Conservation (phyloP, 2,888 invertebrate species). For the Drosophila stalkeri region DNA sequence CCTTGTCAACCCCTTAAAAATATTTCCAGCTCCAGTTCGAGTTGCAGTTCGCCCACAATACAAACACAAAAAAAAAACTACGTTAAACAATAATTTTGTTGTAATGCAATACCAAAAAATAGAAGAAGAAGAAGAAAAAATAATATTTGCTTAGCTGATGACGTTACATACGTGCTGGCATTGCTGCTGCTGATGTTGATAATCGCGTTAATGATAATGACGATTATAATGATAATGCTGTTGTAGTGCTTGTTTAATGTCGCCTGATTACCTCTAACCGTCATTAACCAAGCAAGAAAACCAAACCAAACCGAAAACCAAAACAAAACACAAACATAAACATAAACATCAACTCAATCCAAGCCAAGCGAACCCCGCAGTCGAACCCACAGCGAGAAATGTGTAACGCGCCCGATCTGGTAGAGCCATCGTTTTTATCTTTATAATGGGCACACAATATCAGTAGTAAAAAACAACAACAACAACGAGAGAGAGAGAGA, state of each 20-base stretch:
- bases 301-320: conserved; percentile 43
- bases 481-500: not conserved
- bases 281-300: conserved; percentile 55
- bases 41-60: conserved; percentile 43
- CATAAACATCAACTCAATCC: conserved; percentile 11
- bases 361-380: conserved; percentile 9
- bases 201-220: conserved; percentile 25
- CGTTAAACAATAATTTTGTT: conserved; percentile 70
- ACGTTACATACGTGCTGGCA: conserved; percentile 52
- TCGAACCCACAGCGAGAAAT: conserved; percentile 24
- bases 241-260: conserved; percentile 70
- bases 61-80: not conserved
- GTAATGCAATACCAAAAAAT: conserved; percentile 72
- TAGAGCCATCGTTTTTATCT: conserved; percentile 67
- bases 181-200: conserved; percentile 34
- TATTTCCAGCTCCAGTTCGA: conserved; percentile 3
- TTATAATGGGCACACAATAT: conserved; percentile 81
- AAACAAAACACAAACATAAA: conserved; percentile 42
- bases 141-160: conserved; percentile 69
- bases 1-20: not conserved
- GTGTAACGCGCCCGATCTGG: conserved; percentile 52
- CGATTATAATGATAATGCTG: conserved; percentile 35
- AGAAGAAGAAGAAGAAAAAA: conserved; percentile 40
- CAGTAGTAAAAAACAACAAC: conserved; percentile 64
- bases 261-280: conserved; percentile 72